phyloP scores from a whole-genome alignment of 2,113 vertebrate species.

The Gymnocephalus cernua region DNA sequence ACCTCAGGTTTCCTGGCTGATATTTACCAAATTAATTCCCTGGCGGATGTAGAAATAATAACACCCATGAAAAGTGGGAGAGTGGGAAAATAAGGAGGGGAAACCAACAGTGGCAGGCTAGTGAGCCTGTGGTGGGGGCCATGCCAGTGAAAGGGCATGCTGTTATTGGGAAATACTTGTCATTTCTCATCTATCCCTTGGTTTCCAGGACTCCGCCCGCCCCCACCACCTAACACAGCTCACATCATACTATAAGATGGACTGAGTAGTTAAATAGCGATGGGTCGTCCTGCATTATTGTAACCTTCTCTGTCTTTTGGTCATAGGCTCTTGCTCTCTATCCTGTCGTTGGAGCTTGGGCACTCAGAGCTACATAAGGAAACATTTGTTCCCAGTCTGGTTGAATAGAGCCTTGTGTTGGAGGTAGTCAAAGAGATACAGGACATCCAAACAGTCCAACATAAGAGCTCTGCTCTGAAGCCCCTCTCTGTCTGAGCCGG shows the following conservation, averaged over 20 bases:
- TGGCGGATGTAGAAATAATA: slow-evolving; percentile 55
- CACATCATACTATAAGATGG: slow-evolving; percentile 26
- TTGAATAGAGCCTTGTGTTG: slow-evolving; percentile 94
- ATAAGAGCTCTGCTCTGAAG: slow-evolving; percentile 81
- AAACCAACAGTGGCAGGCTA: slow-evolving; percentile 43
- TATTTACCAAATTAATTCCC: slow-evolving; percentile 66
- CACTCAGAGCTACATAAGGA: slow-evolving; percentile 90
- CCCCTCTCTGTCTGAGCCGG: slow-evolving; percentile 77
- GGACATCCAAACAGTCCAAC: slow-evolving; percentile 87
- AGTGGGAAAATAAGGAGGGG: slow-evolving; percentile 50
- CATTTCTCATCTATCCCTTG: slow-evolving; percentile 44
- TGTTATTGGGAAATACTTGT: slow-evolving; percentile 56
- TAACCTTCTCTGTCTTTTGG: slow-evolving; percentile 37
- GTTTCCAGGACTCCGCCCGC: slow-evolving; percentile 23
- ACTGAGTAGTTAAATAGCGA: slow-evolving; percentile 70
- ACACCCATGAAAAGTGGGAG: slow-evolving; percentile 47
- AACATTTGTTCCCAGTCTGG: slow-evolving; percentile 91
- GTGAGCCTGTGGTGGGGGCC: slow-evolving; percentile 22
- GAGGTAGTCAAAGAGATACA: slow-evolving; percentile 86
- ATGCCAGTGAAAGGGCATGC: slow-evolving; percentile 36
- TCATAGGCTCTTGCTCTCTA: slow-evolving; percentile 74
- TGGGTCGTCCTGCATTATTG: slow-evolving; percentile 80
- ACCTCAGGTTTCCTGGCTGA: slow-evolving; percentile 68
- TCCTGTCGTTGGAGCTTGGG: slow-evolving; percentile 73
- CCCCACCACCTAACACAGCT: slow-evolving; percentile 4